Conservation (phyloP, 2,888 invertebrate genomes). For the Macrostomum cliftonense region DNA sequence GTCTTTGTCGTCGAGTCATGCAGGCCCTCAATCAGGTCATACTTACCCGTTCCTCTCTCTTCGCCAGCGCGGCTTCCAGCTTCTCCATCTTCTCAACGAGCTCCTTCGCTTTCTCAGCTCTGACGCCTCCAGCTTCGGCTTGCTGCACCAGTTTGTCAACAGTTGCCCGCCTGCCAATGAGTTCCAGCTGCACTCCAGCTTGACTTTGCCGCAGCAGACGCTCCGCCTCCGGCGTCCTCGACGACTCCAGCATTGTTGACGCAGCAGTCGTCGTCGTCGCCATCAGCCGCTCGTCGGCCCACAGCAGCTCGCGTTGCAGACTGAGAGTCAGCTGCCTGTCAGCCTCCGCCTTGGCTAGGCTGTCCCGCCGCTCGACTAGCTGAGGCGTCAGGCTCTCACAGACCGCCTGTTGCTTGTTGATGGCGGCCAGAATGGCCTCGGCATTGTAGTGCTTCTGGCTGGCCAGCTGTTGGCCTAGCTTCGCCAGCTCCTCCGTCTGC, state of each 20-base stretch:
- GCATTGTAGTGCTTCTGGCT: conserved; percentile 86
- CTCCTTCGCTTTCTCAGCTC: too few relatives aligned
- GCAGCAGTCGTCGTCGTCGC: conserved; percentile 60
- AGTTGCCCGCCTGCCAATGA: too few relatives aligned
- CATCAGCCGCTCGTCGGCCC: conserved; percentile 75
- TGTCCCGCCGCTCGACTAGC: conserved; percentile 51
- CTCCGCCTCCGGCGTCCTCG: conserved; percentile 64
- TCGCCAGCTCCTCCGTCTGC: conserved; percentile 56
- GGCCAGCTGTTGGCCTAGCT: conserved; percentile 63
- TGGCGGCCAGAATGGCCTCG: conserved; percentile 58
- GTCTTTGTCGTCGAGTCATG: too few relatives aligned
- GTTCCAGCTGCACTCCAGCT: conserved; percentile 18
- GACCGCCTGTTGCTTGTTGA: conserved; percentile 48
- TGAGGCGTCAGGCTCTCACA: conserved; percentile 56
- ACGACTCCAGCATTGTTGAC: conserved; percentile 52
- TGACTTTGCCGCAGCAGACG: conserved; percentile 49
- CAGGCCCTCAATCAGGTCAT: too few relatives aligned
- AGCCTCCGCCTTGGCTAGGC: conserved; percentile 67
- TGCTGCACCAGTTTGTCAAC: conserved; percentile 2
- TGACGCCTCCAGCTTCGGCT: background rate
- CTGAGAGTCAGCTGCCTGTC: conserved; percentile 83
- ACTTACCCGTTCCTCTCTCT: too few relatives aligned
- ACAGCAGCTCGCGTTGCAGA: conserved; percentile 71
- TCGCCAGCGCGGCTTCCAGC: too few relatives aligned
- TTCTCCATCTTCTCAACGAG: too few relatives aligned